Percentiles rank a stretch among this genome's conserved stretches.
Evolutionary conservation across 2,797 vertebrate species (phyloP).

Genomic region (Siniperca undulata): DNA sequence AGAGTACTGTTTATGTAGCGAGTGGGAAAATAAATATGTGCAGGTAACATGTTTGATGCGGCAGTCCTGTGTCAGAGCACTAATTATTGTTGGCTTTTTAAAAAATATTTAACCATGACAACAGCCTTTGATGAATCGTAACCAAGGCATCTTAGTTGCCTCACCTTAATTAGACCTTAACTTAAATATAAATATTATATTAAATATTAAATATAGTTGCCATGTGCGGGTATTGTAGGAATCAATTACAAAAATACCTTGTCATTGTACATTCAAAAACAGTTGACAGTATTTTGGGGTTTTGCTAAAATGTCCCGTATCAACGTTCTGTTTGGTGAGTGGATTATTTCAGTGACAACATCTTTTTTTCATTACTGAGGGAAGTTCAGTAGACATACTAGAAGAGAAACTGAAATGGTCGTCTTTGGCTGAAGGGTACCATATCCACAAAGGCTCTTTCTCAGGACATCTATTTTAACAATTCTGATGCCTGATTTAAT

Average conservation of each 20-base stretch:
- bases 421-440: neutral
- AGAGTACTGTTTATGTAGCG: neutral
- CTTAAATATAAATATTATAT: neutral
- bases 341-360: neutral
- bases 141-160: neutral
- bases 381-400: neutral
- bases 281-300: neutral
- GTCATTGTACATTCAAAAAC: neutral
- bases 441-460: neutral
- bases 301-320: neutral
- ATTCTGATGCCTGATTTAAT: too few relatives aligned
- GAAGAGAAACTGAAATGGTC: too few relatives aligned
- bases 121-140: fast-evolving
- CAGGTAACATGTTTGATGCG: neutral
- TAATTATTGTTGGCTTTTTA: neutral
- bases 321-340: too few relatives aligned
- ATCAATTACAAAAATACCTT: neutral
- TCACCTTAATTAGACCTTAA: neutral
- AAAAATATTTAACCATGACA: neutral
- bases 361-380: neutral
- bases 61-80: neutral
- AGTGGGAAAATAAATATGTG: conserved; percentile 1
- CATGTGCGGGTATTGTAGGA: neutral
- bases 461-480: neutral
- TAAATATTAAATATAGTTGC: neutral